Conservation (phyloP, 2,888 invertebrate species). For the Oligia strigilis region DNA sequence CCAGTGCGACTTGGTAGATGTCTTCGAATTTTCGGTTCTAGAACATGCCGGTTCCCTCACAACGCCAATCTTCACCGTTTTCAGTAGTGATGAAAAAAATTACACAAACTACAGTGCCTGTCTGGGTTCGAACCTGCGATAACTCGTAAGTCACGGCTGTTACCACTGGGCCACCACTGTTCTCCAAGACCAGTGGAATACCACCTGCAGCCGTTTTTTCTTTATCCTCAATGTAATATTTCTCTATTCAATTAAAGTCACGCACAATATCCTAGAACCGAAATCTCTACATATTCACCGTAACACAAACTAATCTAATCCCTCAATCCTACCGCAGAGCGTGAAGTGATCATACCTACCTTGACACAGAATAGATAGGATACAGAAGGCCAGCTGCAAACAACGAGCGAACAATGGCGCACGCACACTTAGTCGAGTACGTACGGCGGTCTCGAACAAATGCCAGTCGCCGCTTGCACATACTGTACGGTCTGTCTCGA, state of each 20-base stretch:
- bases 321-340: conserved; percentile 21
- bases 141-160: neutral
- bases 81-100: neutral
- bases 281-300: neutral
- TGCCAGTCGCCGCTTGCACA: neutral
- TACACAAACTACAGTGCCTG: neutral
- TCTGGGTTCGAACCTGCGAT: neutral
- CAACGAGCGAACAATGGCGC: neutral
- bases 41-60: neutral
- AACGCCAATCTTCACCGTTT: neutral
- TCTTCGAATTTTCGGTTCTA: neutral
- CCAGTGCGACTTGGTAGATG: no score
- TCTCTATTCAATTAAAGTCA: conserved; percentile 8
- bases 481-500: neutral
- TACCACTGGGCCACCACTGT: neutral
- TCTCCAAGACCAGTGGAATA: neutral
- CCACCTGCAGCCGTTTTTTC: neutral
- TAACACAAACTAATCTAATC: conserved; percentile 49
- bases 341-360: conserved; percentile 44
- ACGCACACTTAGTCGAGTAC: no score
- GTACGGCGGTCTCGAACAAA: neutral
- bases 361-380: neutral
- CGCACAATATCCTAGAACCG: neutral
- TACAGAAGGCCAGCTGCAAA: conserved; percentile 6
- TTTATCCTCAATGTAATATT: neutral